These are phyloP conservation scores for Dynastes maya DNA, from an alignment of 2,888 invertebrate species.

Conservation along the genomic window DNA sequence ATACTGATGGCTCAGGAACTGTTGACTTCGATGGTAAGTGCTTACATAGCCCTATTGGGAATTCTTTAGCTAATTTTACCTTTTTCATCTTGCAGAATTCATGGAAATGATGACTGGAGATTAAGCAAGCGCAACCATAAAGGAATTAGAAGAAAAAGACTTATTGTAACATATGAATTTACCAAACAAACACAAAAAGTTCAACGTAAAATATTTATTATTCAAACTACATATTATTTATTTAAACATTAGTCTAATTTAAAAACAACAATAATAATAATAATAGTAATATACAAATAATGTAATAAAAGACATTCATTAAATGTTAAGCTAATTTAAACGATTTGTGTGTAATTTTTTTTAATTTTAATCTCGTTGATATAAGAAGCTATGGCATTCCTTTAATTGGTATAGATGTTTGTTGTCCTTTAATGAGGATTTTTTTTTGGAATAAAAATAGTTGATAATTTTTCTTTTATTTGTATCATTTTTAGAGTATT, in stretches of 20 bases:
- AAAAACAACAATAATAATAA: background rate
- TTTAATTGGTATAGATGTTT: background rate
- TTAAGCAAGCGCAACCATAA: slow-evolving; percentile 70
- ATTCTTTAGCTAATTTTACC: background rate
- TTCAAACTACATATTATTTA: background rate
- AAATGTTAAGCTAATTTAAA: slow-evolving; percentile 24
- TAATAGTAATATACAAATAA: background rate
- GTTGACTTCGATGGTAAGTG: slow-evolving; percentile 96
- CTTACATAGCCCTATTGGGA: background rate
- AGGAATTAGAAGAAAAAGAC: too few species aligned
- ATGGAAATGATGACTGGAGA: slow-evolving; percentile 97
- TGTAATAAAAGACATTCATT: slow-evolving; percentile 33
- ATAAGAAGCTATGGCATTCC: slow-evolving; percentile 16
- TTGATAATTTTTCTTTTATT: too few species aligned
- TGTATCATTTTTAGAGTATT: too few species aligned
- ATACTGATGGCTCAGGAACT: slow-evolving; percentile 98
- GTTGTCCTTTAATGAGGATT: too few species aligned
- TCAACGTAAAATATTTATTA: background rate
- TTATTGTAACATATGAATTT: too few species aligned
- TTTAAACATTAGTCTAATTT: too few species aligned
- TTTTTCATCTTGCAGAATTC: slow-evolving; percentile 79
- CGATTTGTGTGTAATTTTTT: slow-evolving; percentile 22
- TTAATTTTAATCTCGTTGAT: background rate
- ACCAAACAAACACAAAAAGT: background rate
- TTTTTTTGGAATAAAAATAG: too few species aligned